Conservation (phyloP, 2,888 invertebrate species). For the Psylliodes chrysocephalus region DNA sequence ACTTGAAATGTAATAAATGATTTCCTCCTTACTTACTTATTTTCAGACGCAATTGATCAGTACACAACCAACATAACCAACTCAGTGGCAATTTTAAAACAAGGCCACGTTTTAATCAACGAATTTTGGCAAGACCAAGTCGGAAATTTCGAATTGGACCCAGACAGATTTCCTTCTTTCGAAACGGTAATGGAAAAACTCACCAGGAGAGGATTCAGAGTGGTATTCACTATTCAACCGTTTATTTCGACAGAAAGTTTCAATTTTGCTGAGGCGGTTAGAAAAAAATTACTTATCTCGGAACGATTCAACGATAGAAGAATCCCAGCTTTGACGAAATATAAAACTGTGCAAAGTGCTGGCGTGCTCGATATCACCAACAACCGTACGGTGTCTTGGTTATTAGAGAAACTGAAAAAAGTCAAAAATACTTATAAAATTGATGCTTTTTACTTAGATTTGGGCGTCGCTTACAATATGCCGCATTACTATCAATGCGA, state of each 20-base stretch:
- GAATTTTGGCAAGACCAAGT: conserved; percentile 86
- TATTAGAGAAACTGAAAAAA: conserved; percentile 74
- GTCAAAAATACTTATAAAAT: conserved; percentile 80
- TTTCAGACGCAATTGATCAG: conserved; percentile 73
- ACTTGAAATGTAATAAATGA: too few species aligned
- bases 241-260: conserved; percentile 88
- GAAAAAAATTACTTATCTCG: conserved; percentile 78
- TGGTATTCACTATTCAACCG: conserved; percentile 90
- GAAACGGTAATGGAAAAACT: conserved; percentile 83
- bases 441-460: conserved; percentile 85
- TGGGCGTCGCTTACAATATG: conserved; percentile 85
- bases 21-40: conserved; percentile 16
- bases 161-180: conserved; percentile 78
- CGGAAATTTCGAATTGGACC: conserved; percentile 88
- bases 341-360: conserved; percentile 83
- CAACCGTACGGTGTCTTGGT: conserved; percentile 82
- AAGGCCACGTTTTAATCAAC: conserved; percentile 82
- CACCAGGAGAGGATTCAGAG: conserved; percentile 84
- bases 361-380: conserved; percentile 90
- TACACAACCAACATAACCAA: conserved; percentile 85
- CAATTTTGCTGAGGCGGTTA: conserved; percentile 84
- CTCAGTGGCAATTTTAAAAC: conserved; percentile 77
- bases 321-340: conserved; percentile 85
- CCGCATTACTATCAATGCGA: conserved; percentile 87
- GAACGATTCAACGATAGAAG: conserved; percentile 81